Conservation (phyloP, 1,140 invertebrate genomes). For the Neotoxoptera formosana region DNA sequence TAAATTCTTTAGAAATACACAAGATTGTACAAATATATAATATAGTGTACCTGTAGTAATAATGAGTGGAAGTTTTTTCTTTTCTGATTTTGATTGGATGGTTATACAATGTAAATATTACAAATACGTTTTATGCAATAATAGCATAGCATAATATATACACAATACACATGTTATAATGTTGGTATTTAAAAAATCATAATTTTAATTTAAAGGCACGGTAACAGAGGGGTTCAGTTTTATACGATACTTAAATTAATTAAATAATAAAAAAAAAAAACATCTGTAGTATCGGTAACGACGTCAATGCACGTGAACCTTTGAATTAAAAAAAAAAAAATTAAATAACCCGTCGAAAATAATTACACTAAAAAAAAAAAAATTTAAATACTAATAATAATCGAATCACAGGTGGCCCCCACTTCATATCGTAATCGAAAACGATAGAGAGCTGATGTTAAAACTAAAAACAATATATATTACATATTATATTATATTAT, state of each 20-base stretch:
- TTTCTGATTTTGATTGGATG: neutral
- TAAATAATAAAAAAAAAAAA: neutral
- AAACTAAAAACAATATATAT: neutral
- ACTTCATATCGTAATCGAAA: slow-evolving; percentile 46
- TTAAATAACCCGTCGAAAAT: neutral
- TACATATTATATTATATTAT: neutral
- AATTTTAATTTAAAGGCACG: neutral
- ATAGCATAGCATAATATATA: too few species aligned
- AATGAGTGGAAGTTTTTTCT: neutral
- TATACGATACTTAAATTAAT: neutral
- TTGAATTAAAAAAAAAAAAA: neutral
- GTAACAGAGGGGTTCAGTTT: neutral
- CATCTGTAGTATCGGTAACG: neutral
- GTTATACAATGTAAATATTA: neutral
- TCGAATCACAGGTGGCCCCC: slow-evolving; percentile 57
- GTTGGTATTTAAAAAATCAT: neutral
- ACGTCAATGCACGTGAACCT: neutral
- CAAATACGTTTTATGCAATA: neutral
- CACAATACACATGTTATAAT: neutral
- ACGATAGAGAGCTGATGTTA: neutral
- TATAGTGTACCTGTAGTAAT: neutral
- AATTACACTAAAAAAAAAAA: neutral
- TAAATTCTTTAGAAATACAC: slow-evolving; percentile 44
- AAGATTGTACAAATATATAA: slow-evolving; percentile 24
- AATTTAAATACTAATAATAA: slow-evolving; percentile 26